phyloP scores from a whole-genome alignment of 1,140 invertebrate species.

The Neodiprion lecontei region DNA sequence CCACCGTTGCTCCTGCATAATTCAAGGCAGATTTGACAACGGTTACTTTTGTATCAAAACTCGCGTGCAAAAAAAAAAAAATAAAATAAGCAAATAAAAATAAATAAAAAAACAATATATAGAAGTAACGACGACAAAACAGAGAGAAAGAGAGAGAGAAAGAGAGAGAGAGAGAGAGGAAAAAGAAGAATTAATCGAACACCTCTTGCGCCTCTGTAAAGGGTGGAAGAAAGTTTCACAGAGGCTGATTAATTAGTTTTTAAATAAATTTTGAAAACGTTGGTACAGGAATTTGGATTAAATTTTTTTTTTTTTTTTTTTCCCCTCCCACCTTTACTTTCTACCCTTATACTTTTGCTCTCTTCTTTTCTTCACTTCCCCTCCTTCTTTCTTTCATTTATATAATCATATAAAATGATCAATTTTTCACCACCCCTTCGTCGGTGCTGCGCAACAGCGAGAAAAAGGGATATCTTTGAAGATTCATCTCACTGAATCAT shows the following conservation, averaged over 20 bases:
- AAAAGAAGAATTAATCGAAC: neutral
- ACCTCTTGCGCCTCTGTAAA: neutral
- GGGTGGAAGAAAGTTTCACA: too few species aligned
- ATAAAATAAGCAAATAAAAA: neutral
- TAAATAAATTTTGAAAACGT: neutral
- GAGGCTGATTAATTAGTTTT: constrained; percentile 1
- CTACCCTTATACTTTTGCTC: neutral
- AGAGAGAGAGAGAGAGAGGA: constrained; percentile 12
- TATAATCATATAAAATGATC: neutral
- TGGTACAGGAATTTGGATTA: neutral
- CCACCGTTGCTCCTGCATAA: neutral
- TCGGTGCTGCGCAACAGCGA: neutral
- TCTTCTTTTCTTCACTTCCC: neutral
- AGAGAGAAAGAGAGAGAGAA: constrained; percentile 16
- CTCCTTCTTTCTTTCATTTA: neutral
- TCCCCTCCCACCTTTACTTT: neutral
- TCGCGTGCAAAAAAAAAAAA: constrained; percentile 13
- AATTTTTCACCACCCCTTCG: neutral
- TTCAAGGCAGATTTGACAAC: constrained; percentile 3
- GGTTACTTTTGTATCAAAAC: constrained; percentile 4
- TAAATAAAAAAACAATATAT: neutral
- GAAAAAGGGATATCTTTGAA: neutral
- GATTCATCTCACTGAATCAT: constrained; percentile 1
- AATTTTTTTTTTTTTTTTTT: too few species aligned
- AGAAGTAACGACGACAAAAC: constrained; percentile 14